These are phyloP conservation scores for Siphlonurus alternatus DNA, from an alignment of 2,888 invertebrate genomes.

Conservation along the genomic window DNA sequence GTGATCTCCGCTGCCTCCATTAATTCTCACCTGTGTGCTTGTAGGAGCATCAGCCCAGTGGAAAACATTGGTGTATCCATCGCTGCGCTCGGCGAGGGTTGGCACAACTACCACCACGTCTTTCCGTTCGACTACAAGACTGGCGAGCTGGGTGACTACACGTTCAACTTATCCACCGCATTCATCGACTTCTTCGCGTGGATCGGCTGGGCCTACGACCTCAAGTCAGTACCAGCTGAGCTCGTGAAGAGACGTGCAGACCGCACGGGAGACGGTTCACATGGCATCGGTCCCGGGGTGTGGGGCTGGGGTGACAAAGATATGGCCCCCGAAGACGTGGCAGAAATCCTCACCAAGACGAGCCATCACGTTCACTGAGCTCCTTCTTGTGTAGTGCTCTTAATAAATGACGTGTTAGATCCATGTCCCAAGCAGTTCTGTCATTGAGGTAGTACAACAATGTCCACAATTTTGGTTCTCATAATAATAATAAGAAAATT, in stretches of 20 bases:
- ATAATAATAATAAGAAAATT: too few species aligned
- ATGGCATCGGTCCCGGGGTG: slow-evolving; percentile 20
- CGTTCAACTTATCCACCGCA: slow-evolving; percentile 48
- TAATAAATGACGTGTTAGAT: too few species aligned
- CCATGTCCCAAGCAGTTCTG: too few species aligned
- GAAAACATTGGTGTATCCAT: slow-evolving; percentile 57
- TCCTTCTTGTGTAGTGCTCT: too few species aligned
- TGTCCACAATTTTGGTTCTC: too few species aligned
- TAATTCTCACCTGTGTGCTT: too few species aligned
- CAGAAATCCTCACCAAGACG: slow-evolving; percentile 22
- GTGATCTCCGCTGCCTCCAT: too few species aligned
- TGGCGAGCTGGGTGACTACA: slow-evolving; percentile 38
- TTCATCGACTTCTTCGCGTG: slow-evolving; percentile 49
- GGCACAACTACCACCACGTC: slow-evolving; percentile 48
- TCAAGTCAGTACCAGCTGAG: slow-evolving; percentile 41
- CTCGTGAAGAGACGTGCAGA: slow-evolving; percentile 32
- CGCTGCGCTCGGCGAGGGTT: slow-evolving; percentile 61
- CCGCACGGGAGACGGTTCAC: slow-evolving; percentile 36
- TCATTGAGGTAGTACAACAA: too few species aligned
- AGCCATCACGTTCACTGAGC: neutral
- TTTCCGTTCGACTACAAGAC: slow-evolving; percentile 40
- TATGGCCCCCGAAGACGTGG: slow-evolving; percentile 34
- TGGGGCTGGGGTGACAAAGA: slow-evolving; percentile 50
- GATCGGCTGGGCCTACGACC: slow-evolving; percentile 61
- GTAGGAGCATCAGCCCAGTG: slow-evolving; percentile 51